Base-by-base conservation (phyloP, 2,888 invertebrate species). In the Trichacis sp. region DNA sequence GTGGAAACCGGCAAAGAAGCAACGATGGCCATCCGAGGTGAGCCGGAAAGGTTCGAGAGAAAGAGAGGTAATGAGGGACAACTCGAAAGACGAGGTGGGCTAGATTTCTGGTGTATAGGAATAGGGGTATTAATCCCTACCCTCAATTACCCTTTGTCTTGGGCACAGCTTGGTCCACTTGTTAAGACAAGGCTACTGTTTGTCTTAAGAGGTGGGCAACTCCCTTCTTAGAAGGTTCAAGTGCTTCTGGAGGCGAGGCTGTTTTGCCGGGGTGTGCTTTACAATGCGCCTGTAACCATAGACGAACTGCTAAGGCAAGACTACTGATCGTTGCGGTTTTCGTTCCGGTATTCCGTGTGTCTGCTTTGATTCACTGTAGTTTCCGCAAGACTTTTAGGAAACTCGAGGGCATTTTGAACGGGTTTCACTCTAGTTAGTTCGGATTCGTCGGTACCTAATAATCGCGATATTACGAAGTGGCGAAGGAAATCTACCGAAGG, bases 81-180 rank as follows among this genome's bases (percentile, higher is more conserved):
- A 75, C 76, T 74, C 71, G 68, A 72, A 77, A 77, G 72, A 74
- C 72, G 70, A 73, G 71, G 71, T 70, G 72, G 73, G 73, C 74
- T 77, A 75, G 78, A 78, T 78, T 80, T 81, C 83, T 76, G 72
- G 74, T 80, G 80, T 83, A 83, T 84, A 83, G 82, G 84, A 83
- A 83, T 82, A 84, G 82, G 84, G 83, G 84, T 82, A 84, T 84
- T 84, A 84, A 84, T 84, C 83, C 84, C 81, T 82, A 82, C 79
- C 82, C 84, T 84, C 84, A 84, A 84, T 84, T 84, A 83, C 84
- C 84, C 83, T 84, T 84, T 84, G 84, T 84, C 84, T 84, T 84
- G 84, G 82, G 83, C 81, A 75, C 81, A 80, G 83, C 82, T 84
- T 83, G 82, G 84, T 84, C 84, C 84, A 84, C 84, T 84, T 83